phyloP scores from a whole-genome alignment of 2,113 vertebrate species.

The Tauraco erythrolophus region DNA sequence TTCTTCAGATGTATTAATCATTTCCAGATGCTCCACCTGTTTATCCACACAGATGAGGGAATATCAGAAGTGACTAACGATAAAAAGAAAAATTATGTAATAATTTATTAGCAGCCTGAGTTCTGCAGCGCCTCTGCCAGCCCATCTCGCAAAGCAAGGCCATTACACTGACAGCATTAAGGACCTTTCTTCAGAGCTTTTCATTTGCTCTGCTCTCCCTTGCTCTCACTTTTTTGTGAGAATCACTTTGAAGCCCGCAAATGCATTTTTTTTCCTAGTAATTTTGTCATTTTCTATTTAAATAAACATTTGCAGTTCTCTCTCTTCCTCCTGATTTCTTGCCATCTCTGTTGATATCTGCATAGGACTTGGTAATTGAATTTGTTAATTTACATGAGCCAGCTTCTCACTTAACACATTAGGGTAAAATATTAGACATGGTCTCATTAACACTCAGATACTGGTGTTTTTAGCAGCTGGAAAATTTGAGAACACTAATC shows the following conservation, averaged over 20 bases:
- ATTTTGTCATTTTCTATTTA: slow-evolving; percentile 15
- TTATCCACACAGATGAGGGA: background rate
- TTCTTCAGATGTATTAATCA: background rate
- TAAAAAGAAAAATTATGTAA: background rate
- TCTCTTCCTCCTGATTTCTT: background rate
- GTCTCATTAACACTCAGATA: background rate
- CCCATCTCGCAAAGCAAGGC: background rate
- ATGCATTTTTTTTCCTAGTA: background rate
- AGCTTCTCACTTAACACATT: background rate
- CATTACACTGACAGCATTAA: background rate
- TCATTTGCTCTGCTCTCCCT: background rate
- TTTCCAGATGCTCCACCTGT: background rate
- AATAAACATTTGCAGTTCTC: background rate
- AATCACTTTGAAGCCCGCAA: background rate
- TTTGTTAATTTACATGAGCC: background rate
- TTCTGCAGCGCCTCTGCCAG: background rate
- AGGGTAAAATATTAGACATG: background rate
- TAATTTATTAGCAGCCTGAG: background rate
- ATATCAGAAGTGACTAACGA: background rate
- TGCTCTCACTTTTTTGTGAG: background rate
- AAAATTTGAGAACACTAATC: background rate
- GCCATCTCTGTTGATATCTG: background rate
- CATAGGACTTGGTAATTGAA: background rate
- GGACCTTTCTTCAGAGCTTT: background rate
- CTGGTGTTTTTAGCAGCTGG: background rate